Evolutionary conservation across 2,113 vertebrate genomes (phyloP), one percentile per base, ranked within the genome.

Genomic region (Abramis brama): DNA sequence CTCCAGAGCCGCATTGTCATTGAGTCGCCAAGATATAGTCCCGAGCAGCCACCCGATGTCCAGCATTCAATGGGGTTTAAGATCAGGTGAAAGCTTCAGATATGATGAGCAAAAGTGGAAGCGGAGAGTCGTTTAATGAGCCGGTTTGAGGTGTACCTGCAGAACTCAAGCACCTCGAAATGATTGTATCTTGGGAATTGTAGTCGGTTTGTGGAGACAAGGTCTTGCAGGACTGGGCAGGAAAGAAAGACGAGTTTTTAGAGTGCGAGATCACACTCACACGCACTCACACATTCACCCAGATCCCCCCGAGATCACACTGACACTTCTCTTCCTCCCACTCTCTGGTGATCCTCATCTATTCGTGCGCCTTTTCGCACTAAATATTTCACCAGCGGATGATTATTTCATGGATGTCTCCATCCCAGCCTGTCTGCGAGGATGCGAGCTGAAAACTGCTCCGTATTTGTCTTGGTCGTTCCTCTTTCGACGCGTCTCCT

Each of bases 321-420:
- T 85, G 87, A 87, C 91, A 91, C 90, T 82, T 87, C 88, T 89
- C 87, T 87, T 85, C 80, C 52, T 59, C 84, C 89, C 90, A 87
- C 89, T 89, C 89, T 87, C 91, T 86, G 80, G 87, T 79, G 76
- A 87, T 88, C 88, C 89, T 91, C 89, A 88, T 92, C 91, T 91
- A 85, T 92, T 90, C 85, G 78, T 90, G 90, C 78, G 90, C 87
- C 87, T 91, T 93, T 93, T 92, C 86, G 89, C 79, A 50, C 89
- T 94, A 91, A 94, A 94, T 94, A 93, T 94, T 95, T 94, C 91
- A 95, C 91, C 87, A 91, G 87, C 76, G 79, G 87, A 93, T 94
- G 91, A 94, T 94, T 94, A 93, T 94, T 94, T 94, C 89, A 94
- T 94, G 90, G 91, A 90, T 89, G 86, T 90, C 91, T 91, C 91